Evolutionary conservation across 1,140 invertebrate species (phyloP).

Genomic region (Diabrotica undecimpunctata): DNA sequence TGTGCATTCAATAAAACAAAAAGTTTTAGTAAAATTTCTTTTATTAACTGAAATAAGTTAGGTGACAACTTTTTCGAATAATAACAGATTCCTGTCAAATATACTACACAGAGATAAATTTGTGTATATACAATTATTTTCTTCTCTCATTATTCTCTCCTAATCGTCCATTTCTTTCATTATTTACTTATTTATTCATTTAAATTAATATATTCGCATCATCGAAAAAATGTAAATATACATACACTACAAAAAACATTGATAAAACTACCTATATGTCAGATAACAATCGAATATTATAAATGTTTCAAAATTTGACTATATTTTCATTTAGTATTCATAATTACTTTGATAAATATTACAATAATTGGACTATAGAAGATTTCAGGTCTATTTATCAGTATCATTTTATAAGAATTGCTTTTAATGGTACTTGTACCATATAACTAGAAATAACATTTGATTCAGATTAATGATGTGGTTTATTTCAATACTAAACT

Average conservation of each 20-base stretch:
- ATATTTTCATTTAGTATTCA: constrained; percentile 27
- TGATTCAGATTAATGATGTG: no score
- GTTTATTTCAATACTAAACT: no score
- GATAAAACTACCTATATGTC: constrained; percentile 45
- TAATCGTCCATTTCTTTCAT: constrained; percentile 7
- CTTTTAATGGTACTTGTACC: no score
- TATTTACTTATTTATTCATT: not conserved
- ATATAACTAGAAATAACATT: no score
- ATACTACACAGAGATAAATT: constrained; percentile 43
- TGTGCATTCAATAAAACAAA: not conserved
- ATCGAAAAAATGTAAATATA: constrained; percentile 42
- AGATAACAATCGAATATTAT: constrained; percentile 47
- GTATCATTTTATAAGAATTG: no score
- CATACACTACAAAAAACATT: constrained; percentile 48
- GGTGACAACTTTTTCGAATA: constrained; percentile 46
- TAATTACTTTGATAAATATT: constrained; percentile 38
- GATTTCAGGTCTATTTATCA: no score
- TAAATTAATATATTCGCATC: constrained; percentile 17
- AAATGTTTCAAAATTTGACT: constrained; percentile 39
- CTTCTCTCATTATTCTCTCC: constrained; percentile 25
- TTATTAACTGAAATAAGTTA: constrained; percentile 49
- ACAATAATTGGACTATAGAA: constrained; percentile 8
- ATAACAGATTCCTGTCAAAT: constrained; percentile 42
- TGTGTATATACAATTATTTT: constrained; percentile 42
- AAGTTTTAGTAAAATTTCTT: constrained; percentile 42